Evolutionary conservation across 2,113 vertebrate species (phyloP), one percentile per base, ranked within the genome.

Genomic region (Chamaea fasciata): DNA sequence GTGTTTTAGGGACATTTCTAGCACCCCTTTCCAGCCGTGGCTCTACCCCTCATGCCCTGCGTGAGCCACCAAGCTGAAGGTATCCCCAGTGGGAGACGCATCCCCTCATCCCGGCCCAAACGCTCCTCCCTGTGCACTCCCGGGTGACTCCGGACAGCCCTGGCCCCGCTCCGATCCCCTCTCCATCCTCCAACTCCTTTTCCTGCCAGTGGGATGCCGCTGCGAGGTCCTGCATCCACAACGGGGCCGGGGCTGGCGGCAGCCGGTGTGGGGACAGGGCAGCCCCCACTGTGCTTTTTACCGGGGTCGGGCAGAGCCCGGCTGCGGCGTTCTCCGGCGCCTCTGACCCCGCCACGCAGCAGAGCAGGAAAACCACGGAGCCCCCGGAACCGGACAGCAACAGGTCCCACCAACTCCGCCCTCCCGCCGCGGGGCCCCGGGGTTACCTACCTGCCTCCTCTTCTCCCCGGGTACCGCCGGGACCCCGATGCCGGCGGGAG

Each of bases 381-480:
- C 33, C 16, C n/a, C n/a, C 39, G 35, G 22, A 57, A 67, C 26
- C 15, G 42, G 21, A 53, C 60, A 44, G 87, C 94, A 89, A 86
- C 94, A 89, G 52, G 92, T 83, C 50, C 70, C 55, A 24, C 15
- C 86, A 59, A 23, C 49, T 8, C 44, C 39, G 23, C 50, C 53
- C 60, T 73, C 70, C 50, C 42, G 19, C 9, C 59, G 59, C 53
- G 69, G 80, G 31, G 39, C 50, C 65, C 31, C 53, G n/a, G 30
- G 13, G 15, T 47, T 62, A 90, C 79, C 52, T n/a, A 83, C 96
- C 96, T 90, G 89, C 67, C 92, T 86, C 65, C 35, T 85, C 78
- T 94, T 93, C 68, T 76, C 59, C 46, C 24, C 30, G 53, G 37
- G 79, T 50, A 9, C n/a, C 18, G 30, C 63, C 57, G 46, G 57